Base-by-base conservation (phyloP, 2,113 vertebrate species). In the Epinephelus lanceolatus region DNA sequence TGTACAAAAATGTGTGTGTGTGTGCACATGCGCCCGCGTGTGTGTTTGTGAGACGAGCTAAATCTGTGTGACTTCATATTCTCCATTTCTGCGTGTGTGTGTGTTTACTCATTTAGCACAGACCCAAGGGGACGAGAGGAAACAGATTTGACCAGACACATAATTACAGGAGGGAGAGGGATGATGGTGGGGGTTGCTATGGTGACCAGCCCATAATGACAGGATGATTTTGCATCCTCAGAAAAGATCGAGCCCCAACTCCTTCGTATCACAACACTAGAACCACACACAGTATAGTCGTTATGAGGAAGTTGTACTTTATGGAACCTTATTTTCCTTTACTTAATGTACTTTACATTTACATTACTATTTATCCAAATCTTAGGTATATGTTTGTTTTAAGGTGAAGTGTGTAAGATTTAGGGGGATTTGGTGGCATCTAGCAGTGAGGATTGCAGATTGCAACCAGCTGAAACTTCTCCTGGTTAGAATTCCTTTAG, bases 101-200 rank as follows among this genome's bases (percentile, higher is more conserved):
- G 76, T 78, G 80, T 88, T 65, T 82, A 71, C 51, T 73, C 76
- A 76, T 84, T 90, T 81, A 79, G 67, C 59, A 27, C 81, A 75
- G 78, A 86, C 66, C 78, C 72, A 27, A 76, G 78, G 87, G 75
- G 80, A 90, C 0, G 56, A 85, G 72, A 86, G 83, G 92, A 89
- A 93, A 90, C 84, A 6, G 67, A 88, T 86, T 87, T 92, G 83
- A 92, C 91, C 91, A 91, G 90, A 89, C 83, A 86, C 90, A 76
- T 91, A 91, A 93, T 93, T 91, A 91, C 83, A 88, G 84, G 71
- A 75, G 73, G 65, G 78, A 25, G 61, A 81, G 71, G 61, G 87
- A 90, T 86, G 82, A 77, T 86, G 67, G 79, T 81, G 82, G 85
- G 14, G 74, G 90, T 94, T 91, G 81, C 77, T 66, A 83, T 85